Evolutionary conservation across 2,888 invertebrate genomes (phyloP).

Genomic region (Lymantria dispar): DNA sequence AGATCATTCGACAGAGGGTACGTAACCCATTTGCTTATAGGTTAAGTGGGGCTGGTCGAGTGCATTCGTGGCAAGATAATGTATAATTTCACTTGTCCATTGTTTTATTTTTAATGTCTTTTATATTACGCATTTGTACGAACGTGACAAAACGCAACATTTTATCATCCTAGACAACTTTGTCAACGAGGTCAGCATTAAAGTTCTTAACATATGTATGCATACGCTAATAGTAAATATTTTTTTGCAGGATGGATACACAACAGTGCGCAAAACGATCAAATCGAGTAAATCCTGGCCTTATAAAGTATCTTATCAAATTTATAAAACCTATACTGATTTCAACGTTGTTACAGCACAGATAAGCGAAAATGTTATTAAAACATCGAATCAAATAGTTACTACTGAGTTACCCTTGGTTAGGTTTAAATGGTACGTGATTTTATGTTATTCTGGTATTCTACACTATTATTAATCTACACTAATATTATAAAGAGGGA

Average conservation of each 20-base stretch:
- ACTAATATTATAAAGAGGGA: too few species aligned
- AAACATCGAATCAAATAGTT: slow-evolving; percentile 69
- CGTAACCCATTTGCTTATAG: too few species aligned
- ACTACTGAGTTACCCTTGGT: slow-evolving; percentile 79
- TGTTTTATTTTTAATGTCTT: too few species aligned
- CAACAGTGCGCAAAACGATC: slow-evolving; percentile 85
- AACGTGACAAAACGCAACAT: neutral
- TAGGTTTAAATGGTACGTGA: slow-evolving; percentile 57
- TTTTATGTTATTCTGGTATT: too few species aligned
- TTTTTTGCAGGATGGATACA: slow-evolving; percentile 84
- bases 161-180: neutral
- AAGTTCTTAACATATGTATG: neutral
- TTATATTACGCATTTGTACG: neutral
- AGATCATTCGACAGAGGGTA: too few species aligned
- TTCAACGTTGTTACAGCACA: slow-evolving; percentile 86
- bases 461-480: too few species aligned
- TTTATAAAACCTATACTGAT: slow-evolving; percentile 89
- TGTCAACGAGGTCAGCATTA: neutral
- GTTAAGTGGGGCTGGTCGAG: too few species aligned
- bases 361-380: slow-evolving; percentile 84
- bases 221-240: neutral
- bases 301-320: slow-evolving; percentile 85
- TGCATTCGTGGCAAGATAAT: too few species aligned
- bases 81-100: too few species aligned
- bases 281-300: slow-evolving; percentile 88